Evolutionary conservation across 1,140 invertebrate species (phyloP).

Genomic region (Dinothrombium tinctorium): DNA sequence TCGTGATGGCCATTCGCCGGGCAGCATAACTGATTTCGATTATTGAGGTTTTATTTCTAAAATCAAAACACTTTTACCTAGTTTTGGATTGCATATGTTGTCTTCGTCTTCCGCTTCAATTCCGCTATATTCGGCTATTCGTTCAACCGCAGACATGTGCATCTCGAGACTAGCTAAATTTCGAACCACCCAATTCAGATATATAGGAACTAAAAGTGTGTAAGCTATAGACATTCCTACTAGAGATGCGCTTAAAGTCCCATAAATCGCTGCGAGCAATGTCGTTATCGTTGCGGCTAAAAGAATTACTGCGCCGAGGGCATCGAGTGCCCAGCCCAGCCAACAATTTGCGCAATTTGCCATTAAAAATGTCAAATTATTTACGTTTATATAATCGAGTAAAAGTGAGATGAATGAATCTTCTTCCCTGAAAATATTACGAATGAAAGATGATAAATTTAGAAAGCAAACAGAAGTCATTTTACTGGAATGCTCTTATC

Average conservation of each 20-base stretch:
- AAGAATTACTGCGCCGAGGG: conserved; percentile 48
- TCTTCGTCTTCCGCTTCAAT: conserved; percentile 17
- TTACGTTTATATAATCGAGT: conserved; percentile 37
- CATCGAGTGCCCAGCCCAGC: conserved; percentile 53
- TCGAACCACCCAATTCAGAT: conserved; percentile 37
- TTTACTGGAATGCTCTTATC: conserved; percentile 28
- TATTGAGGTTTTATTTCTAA: neutral
- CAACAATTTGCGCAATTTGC: conserved; percentile 53
- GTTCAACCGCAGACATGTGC: conserved; percentile 46
- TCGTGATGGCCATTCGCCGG: neutral
- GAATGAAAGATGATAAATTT: conserved; percentile 4
- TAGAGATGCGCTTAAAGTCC: conserved; percentile 21
- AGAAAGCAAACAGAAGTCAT: conserved; percentile 16
- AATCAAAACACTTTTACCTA: too few species aligned
- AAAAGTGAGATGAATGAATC: conserved; percentile 32
- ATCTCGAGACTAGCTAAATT: conserved; percentile 55
- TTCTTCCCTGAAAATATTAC: conserved; percentile 10
- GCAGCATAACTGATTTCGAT: conserved; percentile 31
- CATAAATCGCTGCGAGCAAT: conserved; percentile 18
- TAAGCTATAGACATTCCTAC: conserved; percentile 42
- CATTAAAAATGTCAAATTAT: conserved; percentile 47
- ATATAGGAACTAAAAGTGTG: conserved; percentile 40
- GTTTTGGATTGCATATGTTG: too few species aligned
- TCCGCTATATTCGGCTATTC: conserved; percentile 35
- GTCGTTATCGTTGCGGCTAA: conserved; percentile 40